Base-by-base conservation (phyloP, 2,888 invertebrate genomes). In the Julus scandinavius region DNA sequence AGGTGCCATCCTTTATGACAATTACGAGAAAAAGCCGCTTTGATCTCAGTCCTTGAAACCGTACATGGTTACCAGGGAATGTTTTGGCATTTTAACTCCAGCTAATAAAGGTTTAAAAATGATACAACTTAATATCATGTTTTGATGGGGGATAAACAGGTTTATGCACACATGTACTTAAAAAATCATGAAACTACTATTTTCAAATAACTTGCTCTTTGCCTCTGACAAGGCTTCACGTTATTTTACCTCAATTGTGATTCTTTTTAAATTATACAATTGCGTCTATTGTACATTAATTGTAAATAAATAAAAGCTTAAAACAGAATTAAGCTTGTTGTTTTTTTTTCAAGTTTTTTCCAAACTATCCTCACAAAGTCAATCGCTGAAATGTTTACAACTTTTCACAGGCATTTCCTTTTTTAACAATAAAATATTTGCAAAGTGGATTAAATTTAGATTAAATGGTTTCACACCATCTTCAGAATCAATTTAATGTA, bases 261-360 rank as follows among this genome's bases (percentile, higher is more conserved):
- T 63, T 63, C 9, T 63, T 63, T 63, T 63, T 4, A 63, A 63
- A 63, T 63, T 63, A 63, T 63, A 63, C 63, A 63, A 63, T 63
- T 20, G 63, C 20, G 63, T 63, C 15, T 63, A 63, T 20, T 63
- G 63, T 63, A 63, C 63, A 63, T 63, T 63, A 63, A 63, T 63
- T 63, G 63, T 63, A 63, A 63, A 63, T 63, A 63, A 63, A 63
- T n/a, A 4, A 15, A 15, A 15, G 15, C 17, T 63, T n/a, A 13
- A 63, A 63, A 63, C 5, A n/a, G 20, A 54, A 3, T 13, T 13
- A 13, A 5, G 63, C 5, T 20, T 20, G 5, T 15, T 63, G 17
- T 63, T 4, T 63, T n/a, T 63, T 63, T 20, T 11, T 58, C 15
- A 58, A 49, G 49, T 49, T 49, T 49, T 49, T 49, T 49, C 13